Base-by-base conservation (phyloP, 2,113 vertebrate species). In the Numenius arquata region DNA sequence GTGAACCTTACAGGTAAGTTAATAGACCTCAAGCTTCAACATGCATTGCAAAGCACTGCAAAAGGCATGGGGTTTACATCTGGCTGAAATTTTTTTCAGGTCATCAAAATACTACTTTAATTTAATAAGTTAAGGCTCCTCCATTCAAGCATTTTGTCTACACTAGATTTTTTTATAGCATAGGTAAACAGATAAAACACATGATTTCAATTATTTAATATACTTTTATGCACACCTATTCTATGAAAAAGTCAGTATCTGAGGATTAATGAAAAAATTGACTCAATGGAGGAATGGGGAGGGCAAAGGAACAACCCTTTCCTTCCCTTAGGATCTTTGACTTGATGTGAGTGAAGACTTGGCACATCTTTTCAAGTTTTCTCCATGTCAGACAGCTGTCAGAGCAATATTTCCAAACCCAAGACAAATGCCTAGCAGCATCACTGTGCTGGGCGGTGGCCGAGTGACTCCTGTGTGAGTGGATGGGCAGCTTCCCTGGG, bases 401-500 rank as follows among this genome's bases (percentile, higher is more conserved):
- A 86, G 59, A 89, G 29, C 36, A 91, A 12, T 76, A 84, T 80
- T 73, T 76, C 47, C 67, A 59, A 83, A 40, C 3, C 22, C 43
- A 52, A 55, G 63, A 79, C 6, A 80, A 58, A 76, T 43, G 76
- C 36, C 68, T 65, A 15, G 29, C 19, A 85, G 74, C 22, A 0
- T 9, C 0, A 0, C 20, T 77, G 32, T 15, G 40, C 41, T n/a
- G 11, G 20, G 17, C 5, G 0, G n/a, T 25, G 34, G 36, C 22
- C 11, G 9, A 1, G 1, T 20, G 18, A 11, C 18, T 48, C 30
- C 20, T 20, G 63, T 2, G 0, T 0, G 2, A 30, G 16, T 3
- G 0, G 27, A 15, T 0, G 1, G 36, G 15, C 11, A 20, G 26
- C 36, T 73, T 4, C 2, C 26, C 17, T 6, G 6, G 15, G 22